Conservation (phyloP, 2,888 invertebrate genomes). For the Xylota segnis region DNA sequence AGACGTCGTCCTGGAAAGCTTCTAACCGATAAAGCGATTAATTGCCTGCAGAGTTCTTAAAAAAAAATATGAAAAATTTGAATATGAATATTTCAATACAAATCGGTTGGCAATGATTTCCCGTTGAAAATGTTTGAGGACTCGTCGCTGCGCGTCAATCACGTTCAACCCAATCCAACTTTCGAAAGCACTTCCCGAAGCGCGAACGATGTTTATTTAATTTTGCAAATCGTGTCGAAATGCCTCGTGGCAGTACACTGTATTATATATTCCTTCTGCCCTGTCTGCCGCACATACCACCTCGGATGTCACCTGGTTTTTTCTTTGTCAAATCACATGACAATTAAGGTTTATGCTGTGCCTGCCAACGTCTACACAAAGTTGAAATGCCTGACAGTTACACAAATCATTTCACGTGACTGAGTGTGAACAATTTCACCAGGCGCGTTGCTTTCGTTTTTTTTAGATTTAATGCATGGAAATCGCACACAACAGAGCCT, state of each 20-base stretch:
- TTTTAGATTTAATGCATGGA: conserved; percentile 8
- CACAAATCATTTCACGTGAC: conserved; percentile 49
- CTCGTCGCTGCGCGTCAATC: too few species aligned
- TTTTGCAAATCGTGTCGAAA: conserved; percentile 27
- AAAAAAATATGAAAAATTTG: too few species aligned
- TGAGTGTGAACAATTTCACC: conserved; percentile 16
- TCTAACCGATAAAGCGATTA: too few species aligned
- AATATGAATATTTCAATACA: too few species aligned
- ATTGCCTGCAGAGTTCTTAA: neutral
- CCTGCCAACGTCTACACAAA: neutral
- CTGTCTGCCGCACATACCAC: neutral
- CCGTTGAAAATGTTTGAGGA: too few species aligned
- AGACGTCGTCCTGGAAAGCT: too few species aligned
- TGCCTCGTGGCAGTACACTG: neutral
- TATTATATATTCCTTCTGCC: neutral
- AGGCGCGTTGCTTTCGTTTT: neutral
- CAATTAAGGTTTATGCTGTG: conserved; percentile 1
- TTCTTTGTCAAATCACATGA: conserved; percentile 12
- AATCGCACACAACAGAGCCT: neutral
- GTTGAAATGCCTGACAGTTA: conserved; percentile 24
- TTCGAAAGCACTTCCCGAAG: neutral
- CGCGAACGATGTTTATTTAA: conserved; percentile 24
- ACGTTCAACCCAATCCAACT: neutral
- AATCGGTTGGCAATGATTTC: too few species aligned
- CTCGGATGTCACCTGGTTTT: neutral